Evolutionary conservation across 2,888 invertebrate genomes (phyloP).

Genomic region (Nemotelus nigrinus): DNA sequence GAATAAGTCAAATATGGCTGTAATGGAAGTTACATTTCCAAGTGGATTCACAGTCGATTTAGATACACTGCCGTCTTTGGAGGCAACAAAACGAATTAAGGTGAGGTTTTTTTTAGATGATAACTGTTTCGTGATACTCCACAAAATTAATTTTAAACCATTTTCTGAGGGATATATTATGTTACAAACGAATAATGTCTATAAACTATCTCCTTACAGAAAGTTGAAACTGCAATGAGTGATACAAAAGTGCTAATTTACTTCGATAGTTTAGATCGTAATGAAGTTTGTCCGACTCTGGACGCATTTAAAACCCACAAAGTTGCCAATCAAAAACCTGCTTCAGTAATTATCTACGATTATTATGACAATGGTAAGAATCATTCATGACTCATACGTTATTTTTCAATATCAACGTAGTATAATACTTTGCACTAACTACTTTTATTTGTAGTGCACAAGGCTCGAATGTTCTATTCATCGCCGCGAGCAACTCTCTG

Average conservation of each 20-base stretch:
- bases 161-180: neutral
- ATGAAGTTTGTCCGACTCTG: constrained; percentile 86
- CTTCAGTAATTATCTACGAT: constrained; percentile 86
- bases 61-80: constrained; percentile 77
- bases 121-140: too few relatives aligned
- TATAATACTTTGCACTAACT: constrained; percentile 11
- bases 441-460: constrained; percentile 71
- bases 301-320: constrained; percentile 86
- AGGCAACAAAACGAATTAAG: constrained; percentile 66
- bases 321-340: constrained; percentile 87
- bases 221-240: constrained; percentile 75
- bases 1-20: constrained; percentile 80
- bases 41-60: constrained; percentile 90
- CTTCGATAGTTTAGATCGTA: constrained; percentile 75
- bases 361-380: constrained; percentile 92
- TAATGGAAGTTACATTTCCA: constrained; percentile 89
- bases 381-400: neutral
- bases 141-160: neutral
- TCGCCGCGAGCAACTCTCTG: constrained; percentile 77
- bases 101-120: constrained; percentile 49
- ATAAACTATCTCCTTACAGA: constrained; percentile 54
- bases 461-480: constrained; percentile 84
- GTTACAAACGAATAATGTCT: neutral
- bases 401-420: constrained; percentile 4
- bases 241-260: constrained; percentile 76